These are phyloP conservation scores for Megalurothrips usitatus DNA, from an alignment of 2,888 invertebrate species.

Conservation along the genomic window DNA sequence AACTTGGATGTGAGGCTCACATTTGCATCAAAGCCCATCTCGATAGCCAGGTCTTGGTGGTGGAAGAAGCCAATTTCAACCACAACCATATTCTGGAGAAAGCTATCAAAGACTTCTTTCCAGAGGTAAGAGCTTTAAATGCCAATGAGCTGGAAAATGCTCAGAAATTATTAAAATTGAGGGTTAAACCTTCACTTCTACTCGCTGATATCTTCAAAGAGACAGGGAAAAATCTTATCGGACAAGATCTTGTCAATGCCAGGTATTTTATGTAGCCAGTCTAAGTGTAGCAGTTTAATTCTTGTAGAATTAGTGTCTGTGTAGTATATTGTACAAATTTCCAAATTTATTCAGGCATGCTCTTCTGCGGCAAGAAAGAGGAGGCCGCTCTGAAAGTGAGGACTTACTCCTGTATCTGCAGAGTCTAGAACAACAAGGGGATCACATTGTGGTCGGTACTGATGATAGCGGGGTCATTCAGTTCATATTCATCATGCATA, in stretches of 20 bases:
- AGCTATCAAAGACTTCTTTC: background rate
- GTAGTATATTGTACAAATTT: background rate
- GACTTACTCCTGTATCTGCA: background rate
- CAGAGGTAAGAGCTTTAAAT: background rate
- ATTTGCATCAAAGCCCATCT: background rate
- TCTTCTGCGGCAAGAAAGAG: background rate
- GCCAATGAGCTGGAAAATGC: background rate
- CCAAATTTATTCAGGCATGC: background rate
- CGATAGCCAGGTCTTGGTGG: background rate
- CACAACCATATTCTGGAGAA: background rate
- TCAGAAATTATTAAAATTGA: background rate
- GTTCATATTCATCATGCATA: background rate
- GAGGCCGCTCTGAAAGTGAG: background rate
- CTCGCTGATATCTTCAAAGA: background rate
- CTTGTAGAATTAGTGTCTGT: background rate
- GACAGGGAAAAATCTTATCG: background rate
- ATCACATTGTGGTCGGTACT: background rate
- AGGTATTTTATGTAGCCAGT: background rate
- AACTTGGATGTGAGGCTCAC: background rate
- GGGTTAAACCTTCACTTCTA: background rate
- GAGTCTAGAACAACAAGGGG: background rate
- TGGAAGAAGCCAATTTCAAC: background rate
- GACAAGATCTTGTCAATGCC: background rate
- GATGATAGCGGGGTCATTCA: background rate
- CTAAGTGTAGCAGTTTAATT: background rate